Evolutionary conservation across 2,888 invertebrate species (phyloP).

Genomic region (Rhodophaea formosa): DNA sequence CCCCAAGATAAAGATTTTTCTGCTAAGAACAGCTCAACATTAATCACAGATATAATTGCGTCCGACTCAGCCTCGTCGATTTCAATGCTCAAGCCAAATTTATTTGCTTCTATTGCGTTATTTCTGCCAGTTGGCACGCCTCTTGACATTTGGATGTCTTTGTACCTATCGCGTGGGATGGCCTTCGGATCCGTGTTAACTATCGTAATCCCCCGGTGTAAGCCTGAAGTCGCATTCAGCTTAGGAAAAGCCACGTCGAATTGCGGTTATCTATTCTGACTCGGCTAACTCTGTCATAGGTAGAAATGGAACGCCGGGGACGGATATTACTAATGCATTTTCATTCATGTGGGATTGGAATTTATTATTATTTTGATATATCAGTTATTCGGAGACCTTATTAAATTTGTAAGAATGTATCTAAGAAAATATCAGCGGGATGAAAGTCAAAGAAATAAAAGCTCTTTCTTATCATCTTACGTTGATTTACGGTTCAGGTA

Average conservation of each 20-base stretch:
- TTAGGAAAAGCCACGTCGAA: constrained; percentile 27
- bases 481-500: too few species aligned
- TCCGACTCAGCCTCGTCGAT: constrained; percentile 16
- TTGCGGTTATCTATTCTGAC: constrained; percentile 6
- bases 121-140: constrained; percentile 53
- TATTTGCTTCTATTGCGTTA: constrained; percentile 40
- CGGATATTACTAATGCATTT: not conserved
- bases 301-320: not conserved
- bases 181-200: constrained; percentile 53
- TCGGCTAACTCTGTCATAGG: constrained; percentile 2
- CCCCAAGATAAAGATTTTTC: constrained; percentile 1
- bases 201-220: constrained; percentile 49
- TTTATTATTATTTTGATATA: not conserved
- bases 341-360: not conserved
- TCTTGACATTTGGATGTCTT: constrained; percentile 51
- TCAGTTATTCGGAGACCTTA: not conserved
- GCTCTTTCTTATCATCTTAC: too few species aligned
- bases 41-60: constrained; percentile 16
- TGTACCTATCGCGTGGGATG: constrained; percentile 46
- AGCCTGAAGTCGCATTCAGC: constrained; percentile 37
- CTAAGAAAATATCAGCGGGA: too few species aligned
- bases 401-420: too few species aligned
- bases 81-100: constrained; percentile 34
- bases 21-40: constrained; percentile 11
- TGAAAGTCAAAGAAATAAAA: too few species aligned